Evolutionary conservation across 1,140 invertebrate species (phyloP).

Genomic region (Tribolium madens): DNA sequence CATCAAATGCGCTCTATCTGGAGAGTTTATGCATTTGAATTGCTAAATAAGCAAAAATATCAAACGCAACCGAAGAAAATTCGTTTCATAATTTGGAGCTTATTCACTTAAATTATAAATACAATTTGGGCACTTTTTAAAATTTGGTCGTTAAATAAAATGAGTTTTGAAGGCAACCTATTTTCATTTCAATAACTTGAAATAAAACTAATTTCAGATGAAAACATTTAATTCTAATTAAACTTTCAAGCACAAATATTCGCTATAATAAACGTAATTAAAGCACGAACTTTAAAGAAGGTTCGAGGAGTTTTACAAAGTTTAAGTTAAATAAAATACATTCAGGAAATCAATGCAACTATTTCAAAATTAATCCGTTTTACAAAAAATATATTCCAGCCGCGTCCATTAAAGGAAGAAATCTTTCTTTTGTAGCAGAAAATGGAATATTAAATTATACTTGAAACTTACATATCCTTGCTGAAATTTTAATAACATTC

Average conservation of each 20-base stretch:
- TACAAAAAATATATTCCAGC: background rate
- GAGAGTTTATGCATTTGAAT: constrained; percentile 18
- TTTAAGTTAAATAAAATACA: background rate
- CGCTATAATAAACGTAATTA: constrained; percentile 33
- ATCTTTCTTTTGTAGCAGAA: constrained; percentile 1
- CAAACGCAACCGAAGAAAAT: background rate
- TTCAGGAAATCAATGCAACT: background rate
- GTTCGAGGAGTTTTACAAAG: background rate
- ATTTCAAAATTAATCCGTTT: constrained; percentile 16
- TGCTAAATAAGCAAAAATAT: constrained; percentile 28
- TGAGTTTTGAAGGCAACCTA: background rate
- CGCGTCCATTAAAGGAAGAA: background rate
- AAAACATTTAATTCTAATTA: constrained; percentile 27
- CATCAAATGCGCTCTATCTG: constrained; percentile 16
- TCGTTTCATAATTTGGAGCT: background rate
- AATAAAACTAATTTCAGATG: background rate
- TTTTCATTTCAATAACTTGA: background rate
- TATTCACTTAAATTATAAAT: constrained; percentile 1
- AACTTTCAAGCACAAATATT: constrained; percentile 27
- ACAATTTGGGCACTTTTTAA: background rate
- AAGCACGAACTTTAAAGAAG: background rate
- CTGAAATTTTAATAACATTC: background rate
- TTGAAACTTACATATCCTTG: background rate
- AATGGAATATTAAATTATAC: constrained; percentile 19
- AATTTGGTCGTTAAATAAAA: background rate